phyloP scores from a whole-genome alignment of 2,888 invertebrate species.

The Sinopyrophorus schimmeli region DNA sequence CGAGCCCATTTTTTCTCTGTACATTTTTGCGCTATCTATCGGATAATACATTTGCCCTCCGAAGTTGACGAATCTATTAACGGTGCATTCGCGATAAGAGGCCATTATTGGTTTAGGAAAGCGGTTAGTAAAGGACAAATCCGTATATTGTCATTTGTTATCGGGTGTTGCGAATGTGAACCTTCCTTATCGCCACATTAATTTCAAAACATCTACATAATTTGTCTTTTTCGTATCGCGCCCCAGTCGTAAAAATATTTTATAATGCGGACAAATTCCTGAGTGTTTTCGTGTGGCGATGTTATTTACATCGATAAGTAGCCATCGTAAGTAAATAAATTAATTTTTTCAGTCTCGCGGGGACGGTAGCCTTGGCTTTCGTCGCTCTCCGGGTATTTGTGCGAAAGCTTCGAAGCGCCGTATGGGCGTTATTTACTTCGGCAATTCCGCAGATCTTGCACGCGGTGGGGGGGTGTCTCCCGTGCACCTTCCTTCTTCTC shows the following conservation, averaged over 20 bases:
- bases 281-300: too few relatives aligned
- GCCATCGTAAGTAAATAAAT: too few relatives aligned
- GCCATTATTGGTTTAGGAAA: slow-evolving; percentile 16
- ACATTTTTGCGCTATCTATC: too few relatives aligned
- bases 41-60: neutral
- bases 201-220: slow-evolving; percentile 29
- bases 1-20: too few relatives aligned
- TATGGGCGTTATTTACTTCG: too few relatives aligned
- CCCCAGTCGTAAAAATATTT: slow-evolving; percentile 27
- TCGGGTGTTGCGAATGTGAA: slow-evolving; percentile 26
- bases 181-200: slow-evolving; percentile 21
- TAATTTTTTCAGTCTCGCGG: too few relatives aligned
- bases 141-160: slow-evolving; percentile 29
- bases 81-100: slow-evolving; percentile 16
- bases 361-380: too few relatives aligned
- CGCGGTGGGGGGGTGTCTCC: slow-evolving; percentile 29
- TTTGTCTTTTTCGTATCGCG: slow-evolving; percentile 21
- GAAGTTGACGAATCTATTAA: slow-evolving; percentile 12
- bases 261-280: slow-evolving; percentile 11
- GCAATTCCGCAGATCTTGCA: too few relatives aligned
- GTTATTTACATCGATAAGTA: too few relatives aligned
- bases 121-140: slow-evolving; percentile 26
- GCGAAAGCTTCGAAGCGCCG: too few relatives aligned
- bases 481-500: slow-evolving; percentile 18
- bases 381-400: too few relatives aligned